phyloP scores from a whole-genome alignment of 92 coral and sea anemone species.

The Muricea muricata region DNA sequence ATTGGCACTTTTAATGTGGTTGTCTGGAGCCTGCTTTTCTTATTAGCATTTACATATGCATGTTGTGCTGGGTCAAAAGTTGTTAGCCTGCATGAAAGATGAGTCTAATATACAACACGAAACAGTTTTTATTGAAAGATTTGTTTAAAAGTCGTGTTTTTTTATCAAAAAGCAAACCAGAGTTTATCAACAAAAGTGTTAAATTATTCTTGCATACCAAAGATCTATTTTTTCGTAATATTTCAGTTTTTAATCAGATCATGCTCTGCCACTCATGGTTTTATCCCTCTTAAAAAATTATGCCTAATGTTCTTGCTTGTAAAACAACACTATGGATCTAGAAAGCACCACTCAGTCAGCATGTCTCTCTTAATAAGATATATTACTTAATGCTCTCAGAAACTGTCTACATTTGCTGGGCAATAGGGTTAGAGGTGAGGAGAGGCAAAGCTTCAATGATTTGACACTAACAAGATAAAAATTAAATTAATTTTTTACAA shows the following conservation, averaged over 20 bases:
- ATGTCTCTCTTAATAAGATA: background rate
- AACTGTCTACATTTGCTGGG: background rate
- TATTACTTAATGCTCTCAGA: background rate
- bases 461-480: too few species aligned
- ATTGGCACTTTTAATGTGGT: slow-evolving; percentile 8
- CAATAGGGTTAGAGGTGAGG: too few species aligned
- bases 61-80: background rate
- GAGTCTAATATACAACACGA: background rate
- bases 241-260: background rate
- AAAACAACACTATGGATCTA: background rate
- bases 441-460: too few species aligned
- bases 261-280: background rate
- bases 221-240: background rate
- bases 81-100: background rate
- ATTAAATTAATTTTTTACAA: too few species aligned
- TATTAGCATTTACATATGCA: background rate
- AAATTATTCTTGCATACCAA: too few species aligned
- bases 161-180: background rate
- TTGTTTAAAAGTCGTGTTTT: background rate
- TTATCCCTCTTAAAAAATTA: background rate
- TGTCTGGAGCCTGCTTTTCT: background rate
- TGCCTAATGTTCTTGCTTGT: background rate
- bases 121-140: background rate
- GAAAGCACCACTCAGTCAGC: background rate
- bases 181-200: background rate